Evolutionary conservation across 2,797 vertebrate species (phyloP), one percentile per base, ranked within the genome.

Genomic region (Acropternis orthonyx): DNA sequence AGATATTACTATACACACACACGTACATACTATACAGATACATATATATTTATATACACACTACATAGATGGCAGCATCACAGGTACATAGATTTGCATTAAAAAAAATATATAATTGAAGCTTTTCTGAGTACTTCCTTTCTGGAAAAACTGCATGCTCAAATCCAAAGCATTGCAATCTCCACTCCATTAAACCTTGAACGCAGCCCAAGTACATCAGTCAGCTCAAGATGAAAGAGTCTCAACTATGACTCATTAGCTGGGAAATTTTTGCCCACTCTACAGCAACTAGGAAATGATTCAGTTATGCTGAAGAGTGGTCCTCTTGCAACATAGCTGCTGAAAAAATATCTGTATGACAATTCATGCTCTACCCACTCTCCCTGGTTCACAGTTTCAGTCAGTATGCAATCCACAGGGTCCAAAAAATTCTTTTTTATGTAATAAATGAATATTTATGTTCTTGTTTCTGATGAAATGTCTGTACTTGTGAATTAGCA

Each of bases 221-320:
- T 63, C 87, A 76, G 26, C 30, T 85, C 23, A 37, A 56, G 56
- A 82, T 11, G 9, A 39, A 89, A 85, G 59, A 76, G 68, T 55
- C 55, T 67, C 61, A 83, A 19, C 43, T 80, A 22, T 0, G 0
- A 65, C 26, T 52, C 52, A 36, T 10, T 32, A 12, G 10, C 0
- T 91, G 37, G 37, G 43, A 37, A 89, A 88, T 55, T 90, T 92
- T 56, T 89, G 68, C 30, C 41, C 18, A 61, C 17, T 61, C 27
- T 12, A 13, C 0, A 1, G 58, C 30, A 46, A 44, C 13, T 8
- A 69, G 43, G n/a, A 95, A 83, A 77, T 39, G 2, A 69, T 8
- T 74, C 56, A 66, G 17, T 63, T 44, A 59, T 22, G 26, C 41
- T 83, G 30, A 93, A 75, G 32, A 72, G 37, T 5, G 9, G 17